phyloP scores from a whole-genome alignment of 2,113 vertebrate species.

The Heterotilapia buettikoferi region DNA sequence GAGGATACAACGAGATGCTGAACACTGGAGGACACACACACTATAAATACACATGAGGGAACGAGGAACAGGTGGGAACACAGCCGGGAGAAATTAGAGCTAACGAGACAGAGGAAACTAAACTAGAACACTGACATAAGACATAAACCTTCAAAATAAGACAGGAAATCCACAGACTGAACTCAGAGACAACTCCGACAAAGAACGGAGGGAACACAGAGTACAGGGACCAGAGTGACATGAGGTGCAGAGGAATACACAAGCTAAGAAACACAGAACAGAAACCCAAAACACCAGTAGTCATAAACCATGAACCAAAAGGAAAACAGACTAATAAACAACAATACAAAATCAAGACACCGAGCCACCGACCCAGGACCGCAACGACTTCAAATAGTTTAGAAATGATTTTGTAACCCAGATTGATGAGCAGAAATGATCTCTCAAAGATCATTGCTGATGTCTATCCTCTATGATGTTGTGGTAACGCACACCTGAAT shows the following conservation, averaged over 20 bases:
- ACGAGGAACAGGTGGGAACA: neutral
- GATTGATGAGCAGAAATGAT: neutral
- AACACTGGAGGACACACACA: neutral
- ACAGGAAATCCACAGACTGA: neutral
- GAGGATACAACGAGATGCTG: rapidly evolving
- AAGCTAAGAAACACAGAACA: neutral
- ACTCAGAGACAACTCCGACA: neutral
- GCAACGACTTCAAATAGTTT: neutral
- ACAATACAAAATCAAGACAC: neutral
- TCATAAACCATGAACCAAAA: neutral
- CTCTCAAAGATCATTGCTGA: neutral
- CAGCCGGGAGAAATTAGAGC: neutral
- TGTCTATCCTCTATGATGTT: neutral
- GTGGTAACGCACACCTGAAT: neutral
- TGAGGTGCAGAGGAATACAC: neutral
- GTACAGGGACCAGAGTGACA: neutral
- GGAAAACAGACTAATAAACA: neutral
- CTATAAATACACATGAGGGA: neutral
- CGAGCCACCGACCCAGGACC: neutral
- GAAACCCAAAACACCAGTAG: neutral
- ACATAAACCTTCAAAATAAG: neutral
- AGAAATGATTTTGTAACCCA: neutral
- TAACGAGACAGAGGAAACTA: neutral
- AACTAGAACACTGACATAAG: neutral
- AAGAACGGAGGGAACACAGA: neutral